Base-by-base conservation (phyloP, 2,797 vertebrate species). In the Oreonectes daqikongensis region DNA sequence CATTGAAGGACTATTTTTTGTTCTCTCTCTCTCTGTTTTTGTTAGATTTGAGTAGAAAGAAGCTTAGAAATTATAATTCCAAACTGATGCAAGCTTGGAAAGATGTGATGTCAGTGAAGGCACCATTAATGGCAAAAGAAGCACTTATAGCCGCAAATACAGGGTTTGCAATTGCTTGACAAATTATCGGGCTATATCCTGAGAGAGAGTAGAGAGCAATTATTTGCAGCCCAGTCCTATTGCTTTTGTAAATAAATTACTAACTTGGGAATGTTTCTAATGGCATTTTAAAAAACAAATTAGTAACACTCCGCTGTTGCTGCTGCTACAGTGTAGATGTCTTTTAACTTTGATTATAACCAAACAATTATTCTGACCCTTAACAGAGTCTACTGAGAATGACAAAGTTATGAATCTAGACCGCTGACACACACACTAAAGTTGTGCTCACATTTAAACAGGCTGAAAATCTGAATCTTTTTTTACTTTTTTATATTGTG, bases 21-120 rank as follows among this genome's bases (percentile, higher is more conserved):
- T 10, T 67, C 20, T 69, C 55, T 75, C 28, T 64, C 32, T 18
- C 26, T 59, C 17, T 61, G 12, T 69, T 53, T 66, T 64, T 44
- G 60, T 66, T 70, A 68, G 44, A 71, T 74, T 83, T 83, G 74
- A 9, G 55, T 65, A 68, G 42, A 82, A 86, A 63, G 82, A 20
- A 53, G 80, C 61, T 72, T 78, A 46, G 17, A 32, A 80, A 83
- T 78, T 80, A 32, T 80, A 75, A 81, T 78, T 73, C 18, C 48
- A 82, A 81, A 77, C 76, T 77, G 77, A 85, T 35, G 78, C 78
- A 86, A 87, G 77, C 81, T 84, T 75, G 81, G 82, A 85, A 69
- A 84, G 86, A 82, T 83, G 83, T 82, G 83, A 88, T 88, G 85
- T 91, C 87, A 87, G 69, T 85, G 74, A 75, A 64, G 84, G 75